Evolutionary conservation across 2,888 invertebrate species (phyloP).

Genomic region (Aplocera efformata): DNA sequence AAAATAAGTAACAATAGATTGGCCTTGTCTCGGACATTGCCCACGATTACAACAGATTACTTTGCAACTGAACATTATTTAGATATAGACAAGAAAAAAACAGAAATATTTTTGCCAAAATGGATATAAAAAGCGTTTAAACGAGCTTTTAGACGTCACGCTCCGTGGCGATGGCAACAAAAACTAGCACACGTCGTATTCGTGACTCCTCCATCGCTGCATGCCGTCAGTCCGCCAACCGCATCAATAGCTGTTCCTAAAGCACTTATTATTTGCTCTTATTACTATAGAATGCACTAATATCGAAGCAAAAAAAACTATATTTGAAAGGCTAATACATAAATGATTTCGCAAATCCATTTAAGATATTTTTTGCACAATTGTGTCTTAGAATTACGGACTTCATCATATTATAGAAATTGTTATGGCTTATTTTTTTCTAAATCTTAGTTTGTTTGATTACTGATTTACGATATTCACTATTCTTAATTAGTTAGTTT

Average conservation of each 20-base stretch:
- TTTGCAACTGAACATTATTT: slow-evolving; percentile 58
- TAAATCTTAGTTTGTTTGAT: too few species aligned
- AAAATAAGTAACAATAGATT: slow-evolving; percentile 44
- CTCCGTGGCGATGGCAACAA: slow-evolving; percentile 57
- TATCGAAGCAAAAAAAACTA: too few species aligned
- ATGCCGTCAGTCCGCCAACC: slow-evolving; percentile 15
- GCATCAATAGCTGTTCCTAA: slow-evolving; percentile 26
- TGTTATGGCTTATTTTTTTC: too few species aligned
- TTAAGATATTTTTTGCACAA: too few species aligned
- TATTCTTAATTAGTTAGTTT: too few species aligned
- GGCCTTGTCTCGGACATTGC: slow-evolving; percentile 60
- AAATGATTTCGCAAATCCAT: too few species aligned
- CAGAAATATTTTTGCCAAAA: slow-evolving; percentile 53
- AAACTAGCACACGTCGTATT: slow-evolving; percentile 62
- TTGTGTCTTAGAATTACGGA: too few species aligned
- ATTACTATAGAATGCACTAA: too few species aligned
- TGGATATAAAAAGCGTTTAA: slow-evolving; percentile 68
- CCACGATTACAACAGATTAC: slow-evolving; percentile 53
- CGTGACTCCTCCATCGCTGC: slow-evolving; percentile 42
- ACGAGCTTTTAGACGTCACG: slow-evolving; percentile 75
- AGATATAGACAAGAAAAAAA: slow-evolving; percentile 56
- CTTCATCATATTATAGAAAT: too few species aligned
- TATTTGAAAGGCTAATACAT: too few species aligned
- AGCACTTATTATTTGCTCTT: too few species aligned
- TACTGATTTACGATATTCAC: too few species aligned